A percentile compares a stretch with the other conserved stretches of the same genome.
Conservation (phyloP, 1,140 invertebrate genomes). For the Procambarus virginalis region DNA sequence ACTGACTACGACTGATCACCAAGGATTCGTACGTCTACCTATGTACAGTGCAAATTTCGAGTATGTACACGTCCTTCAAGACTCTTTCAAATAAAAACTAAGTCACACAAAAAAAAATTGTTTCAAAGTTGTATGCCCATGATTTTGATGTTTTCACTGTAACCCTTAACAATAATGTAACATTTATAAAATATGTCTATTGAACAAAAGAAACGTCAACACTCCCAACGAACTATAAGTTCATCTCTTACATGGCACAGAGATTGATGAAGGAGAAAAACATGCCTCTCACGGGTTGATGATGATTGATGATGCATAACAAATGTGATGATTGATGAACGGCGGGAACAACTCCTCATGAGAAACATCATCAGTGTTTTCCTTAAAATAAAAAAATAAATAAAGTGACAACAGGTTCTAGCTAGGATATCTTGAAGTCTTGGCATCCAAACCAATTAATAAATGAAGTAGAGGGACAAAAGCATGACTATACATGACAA, state of each 20-base stretch:
- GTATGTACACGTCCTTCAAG: conserved; percentile 18
- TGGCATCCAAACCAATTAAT: neutral
- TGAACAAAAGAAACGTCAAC: conserved; percentile 54
- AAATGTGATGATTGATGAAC: conserved; percentile 58
- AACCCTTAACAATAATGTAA: conserved; percentile 50
- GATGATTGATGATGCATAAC: conserved; percentile 56
- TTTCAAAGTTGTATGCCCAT: neutral
- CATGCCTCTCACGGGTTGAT: conserved; percentile 49
- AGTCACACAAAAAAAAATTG: neutral
- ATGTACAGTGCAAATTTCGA: conserved; percentile 57
- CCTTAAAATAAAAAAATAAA: neutral
- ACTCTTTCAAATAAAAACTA: neutral
- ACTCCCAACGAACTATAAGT: conserved; percentile 59
- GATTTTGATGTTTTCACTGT: conserved; percentile 15
- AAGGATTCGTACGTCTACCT: conserved; percentile 40
- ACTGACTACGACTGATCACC: conserved; percentile 36
- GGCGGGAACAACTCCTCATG: conserved; percentile 43
- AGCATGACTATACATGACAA: conserved; percentile 30
- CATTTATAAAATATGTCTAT: conserved; percentile 67
- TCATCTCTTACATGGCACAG: conserved; percentile 28
- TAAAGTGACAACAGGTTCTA: conserved; percentile 21
- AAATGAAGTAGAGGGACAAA: neutral
- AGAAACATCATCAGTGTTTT: neutral
- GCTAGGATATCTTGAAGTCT: conserved; percentile 42
- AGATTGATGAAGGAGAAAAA: conserved; percentile 20